Conservation (phyloP, 2,888 invertebrate species). For the Agriopis marginaria region DNA sequence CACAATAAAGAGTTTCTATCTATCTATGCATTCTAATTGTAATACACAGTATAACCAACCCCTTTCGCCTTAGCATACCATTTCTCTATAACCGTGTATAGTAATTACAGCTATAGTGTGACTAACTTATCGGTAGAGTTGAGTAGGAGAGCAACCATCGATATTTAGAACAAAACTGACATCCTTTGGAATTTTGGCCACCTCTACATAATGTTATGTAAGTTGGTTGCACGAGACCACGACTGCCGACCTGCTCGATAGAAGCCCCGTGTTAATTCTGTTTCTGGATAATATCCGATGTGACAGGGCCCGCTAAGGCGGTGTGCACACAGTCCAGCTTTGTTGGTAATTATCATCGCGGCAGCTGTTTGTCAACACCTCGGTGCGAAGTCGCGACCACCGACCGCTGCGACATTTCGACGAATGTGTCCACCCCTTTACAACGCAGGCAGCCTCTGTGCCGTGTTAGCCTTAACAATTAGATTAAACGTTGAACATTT, state of each 20-base stretch:
- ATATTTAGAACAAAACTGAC: no score
- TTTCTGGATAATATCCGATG: conserved; percentile 59
- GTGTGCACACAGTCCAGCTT: conserved; percentile 72
- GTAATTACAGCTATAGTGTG: no score
- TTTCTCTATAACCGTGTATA: no score
- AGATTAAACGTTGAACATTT: conserved; percentile 63
- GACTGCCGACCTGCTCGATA: conserved; percentile 50
- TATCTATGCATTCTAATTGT: no score
- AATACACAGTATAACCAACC: no score
- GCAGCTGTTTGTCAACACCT: conserved; percentile 81
- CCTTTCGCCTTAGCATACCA: no score
- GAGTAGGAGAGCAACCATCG: no score
- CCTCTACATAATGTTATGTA: neutral
- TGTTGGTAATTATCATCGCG: conserved; percentile 81
- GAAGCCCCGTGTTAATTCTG: conserved; percentile 54
- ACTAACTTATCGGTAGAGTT: no score
- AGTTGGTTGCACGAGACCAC: neutral
- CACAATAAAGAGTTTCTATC: no score
- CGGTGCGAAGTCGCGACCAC: conserved; percentile 85
- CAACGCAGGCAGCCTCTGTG: conserved; percentile 48
- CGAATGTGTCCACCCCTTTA: conserved; percentile 68
- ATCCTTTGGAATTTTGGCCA: neutral
- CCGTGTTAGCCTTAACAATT: conserved; percentile 62
- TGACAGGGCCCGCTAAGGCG: conserved; percentile 66
- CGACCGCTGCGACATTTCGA: conserved; percentile 77